Conservation (phyloP, 2,113 vertebrate species). For the Cettia cetti region DNA sequence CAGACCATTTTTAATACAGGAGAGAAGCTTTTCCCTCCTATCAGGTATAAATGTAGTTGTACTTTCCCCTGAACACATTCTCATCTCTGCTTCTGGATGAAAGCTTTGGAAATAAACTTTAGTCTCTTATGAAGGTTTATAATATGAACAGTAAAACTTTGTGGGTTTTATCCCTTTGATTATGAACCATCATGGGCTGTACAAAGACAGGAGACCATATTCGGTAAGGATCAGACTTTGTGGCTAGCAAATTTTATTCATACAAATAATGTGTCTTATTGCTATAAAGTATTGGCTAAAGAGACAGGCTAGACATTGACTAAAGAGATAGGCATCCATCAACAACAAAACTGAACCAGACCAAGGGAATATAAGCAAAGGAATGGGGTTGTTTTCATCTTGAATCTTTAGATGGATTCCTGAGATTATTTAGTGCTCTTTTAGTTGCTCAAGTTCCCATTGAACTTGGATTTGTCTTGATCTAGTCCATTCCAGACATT, state of each 20-base stretch:
- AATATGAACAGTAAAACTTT: background rate
- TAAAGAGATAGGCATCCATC: conserved; percentile 13
- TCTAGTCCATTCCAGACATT: conserved; percentile 3
- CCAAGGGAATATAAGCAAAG: background rate
- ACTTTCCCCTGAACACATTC: background rate
- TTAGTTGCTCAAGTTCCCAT: conserved; percentile 4
- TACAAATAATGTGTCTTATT: background rate
- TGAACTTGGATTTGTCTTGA: conserved; percentile 26
- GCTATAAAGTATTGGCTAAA: background rate
- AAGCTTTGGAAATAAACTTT: background rate
- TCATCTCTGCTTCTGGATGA: background rate
- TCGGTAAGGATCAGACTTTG: background rate
- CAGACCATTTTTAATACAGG: background rate
- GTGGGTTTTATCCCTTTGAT: background rate
- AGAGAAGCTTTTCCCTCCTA: background rate
- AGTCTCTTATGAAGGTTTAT: background rate
- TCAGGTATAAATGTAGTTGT: background rate
- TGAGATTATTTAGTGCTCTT: conserved; percentile 21
- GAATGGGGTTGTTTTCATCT: background rate
- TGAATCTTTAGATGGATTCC: conserved; percentile 33
- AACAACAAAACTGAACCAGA: background rate
- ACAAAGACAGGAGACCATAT: background rate
- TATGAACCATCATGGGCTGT: background rate
- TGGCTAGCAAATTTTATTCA: background rate
- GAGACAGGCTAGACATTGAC: background rate